Base-by-base conservation (phyloP, 2,888 invertebrate species). In the Macrophya annulata region DNA sequence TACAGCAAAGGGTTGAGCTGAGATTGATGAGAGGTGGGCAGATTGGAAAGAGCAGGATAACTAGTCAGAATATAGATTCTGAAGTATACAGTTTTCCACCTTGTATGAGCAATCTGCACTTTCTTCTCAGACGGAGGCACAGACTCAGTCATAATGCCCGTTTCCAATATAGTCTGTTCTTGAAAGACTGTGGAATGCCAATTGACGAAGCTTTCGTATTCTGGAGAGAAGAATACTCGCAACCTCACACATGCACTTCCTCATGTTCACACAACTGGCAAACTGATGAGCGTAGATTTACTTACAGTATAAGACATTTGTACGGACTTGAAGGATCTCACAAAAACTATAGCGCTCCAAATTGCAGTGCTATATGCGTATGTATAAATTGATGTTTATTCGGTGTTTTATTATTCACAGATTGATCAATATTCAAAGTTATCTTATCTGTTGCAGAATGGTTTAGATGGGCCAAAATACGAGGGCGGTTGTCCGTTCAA, bases 311-410 rank as follows among this genome's bases (percentile, higher is more conserved):
- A 82, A 94, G 96, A 86, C 97, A 97, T 90, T 94, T 96, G 93
- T 97, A 97, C 94, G 97, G 97, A 0, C 93, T 96, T 79, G 96
- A 96, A 93, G 97, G 97, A 5, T 93, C 94, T n/a, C 94, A 95
- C 87, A 96, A 94, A 89, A 95, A 94, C 89, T 96, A 96, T 89
- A 92, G 93, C 71, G 95, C 95, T 21, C 95, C 95, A 68, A 95
- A 94, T 87, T 97, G 97, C 90, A 89, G 93, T 25, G 90, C 93
- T 84, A 94, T 97, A 76, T 96, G 96, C 92, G 96, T 96, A 89
- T 93, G 92, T 91, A 86, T 77, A 68, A 37, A 37, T 37, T 68
- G 37, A 25, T 9, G 68, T 68, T 62, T 62, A 25, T 62, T 62
- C 25, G n/a, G 9, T 15, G 6, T 9, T 10, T 45, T n/a, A 2